Evolutionary conservation across 2,113 vertebrate genomes (phyloP), one percentile per base, ranked within the genome.

Genomic region (Apaloderma vittatum): DNA sequence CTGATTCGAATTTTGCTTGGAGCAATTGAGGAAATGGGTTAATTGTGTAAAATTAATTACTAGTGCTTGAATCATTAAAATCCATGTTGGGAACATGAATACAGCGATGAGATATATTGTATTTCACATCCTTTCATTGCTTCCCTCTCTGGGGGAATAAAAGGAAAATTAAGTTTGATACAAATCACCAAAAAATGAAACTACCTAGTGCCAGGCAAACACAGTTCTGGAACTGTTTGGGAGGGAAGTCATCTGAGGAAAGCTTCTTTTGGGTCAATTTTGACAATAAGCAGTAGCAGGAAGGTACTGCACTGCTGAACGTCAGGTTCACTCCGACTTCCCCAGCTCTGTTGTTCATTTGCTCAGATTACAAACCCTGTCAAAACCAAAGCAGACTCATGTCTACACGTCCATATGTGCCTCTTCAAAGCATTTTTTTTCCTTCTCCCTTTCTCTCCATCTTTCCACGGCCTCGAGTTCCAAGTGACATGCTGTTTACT

Each of bases 41-140:
- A 92, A 88, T 90, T 70, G 58, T 67, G 22, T 32, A 54, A 80
- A 86, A 94, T 90, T 80, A 80, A 91, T 88, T 94, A 71, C 43
- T 40, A 17, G 49, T 57, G 67, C 9, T 40, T 76, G 71, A 93
- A 76, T 88, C 15, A 79, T 76, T 93, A 58, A 70, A 58, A 58
- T 43, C 36, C 21, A 6, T 5, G 12, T 48, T 37, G 34, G n/a
- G 37, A 91, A 32, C 86, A 45, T 72, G 57, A 75, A 43, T 48
- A 65, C 12, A 49, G 48, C 63, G 80, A n/a, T 18, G 16, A 76
- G 43, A 15, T 40, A 34, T 21, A 27, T n/a, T 81, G 30, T 37
- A 51, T 88, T 90, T 90, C n/a, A 8, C 46, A 59, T 84, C 34
- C 16, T 66, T 88, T 85, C 67, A 59, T 48, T 57, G 57, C 59